Evolutionary conservation across 1,140 invertebrate species (phyloP), one percentile per base, ranked within the genome.

Genomic region (Hylaeus anthracinus): DNA sequence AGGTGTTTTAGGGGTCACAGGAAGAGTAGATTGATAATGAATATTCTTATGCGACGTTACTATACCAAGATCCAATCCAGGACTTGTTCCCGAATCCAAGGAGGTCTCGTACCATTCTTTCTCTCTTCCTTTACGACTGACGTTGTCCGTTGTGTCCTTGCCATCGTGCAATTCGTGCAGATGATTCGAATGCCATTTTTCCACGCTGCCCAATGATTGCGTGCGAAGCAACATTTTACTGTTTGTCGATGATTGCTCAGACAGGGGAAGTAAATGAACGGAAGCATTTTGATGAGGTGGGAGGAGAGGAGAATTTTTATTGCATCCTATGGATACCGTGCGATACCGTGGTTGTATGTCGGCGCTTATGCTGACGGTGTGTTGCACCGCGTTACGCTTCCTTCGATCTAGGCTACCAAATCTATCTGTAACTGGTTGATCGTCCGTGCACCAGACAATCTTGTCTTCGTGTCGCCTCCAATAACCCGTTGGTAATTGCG

Each of bases 31-130:
- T 4, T 85, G 85, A 84, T 89, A 82, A 58, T 86, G 85, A 79
- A 89, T 89, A 51, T 88, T 89, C 48, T 92, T 81, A 9, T 91
- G 91, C 61, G 92, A 91, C 3, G 82, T 81, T 71, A 89, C 75
- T 5, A 74, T 5, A 55, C 63, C 67, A 1, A 58, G 66, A 63
- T 89, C 72, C 2, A 72, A 71, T 9, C 81, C 83, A 8, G 86
- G 81, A 81, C 79, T 85, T 10, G 94, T 94, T 45, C 94, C 94
- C 0, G 95, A 94, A 92, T 96, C 96, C 63, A 96, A 88, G 8
- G 95, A 96, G 1, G 96, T 96, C 90, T 97, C 96, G 89, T 96
- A 96, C 96, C 96, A 97, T 71, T 96, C 95, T 86, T 96, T 96
- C 84, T 96, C 95, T 74, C 89, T 91, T 6, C 83, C 84, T 72